Percentiles rank a stretch among this genome's conserved stretches.
Conservation (phyloP, 2,113 vertebrate genomes). For the Ursus arctos region DNA sequence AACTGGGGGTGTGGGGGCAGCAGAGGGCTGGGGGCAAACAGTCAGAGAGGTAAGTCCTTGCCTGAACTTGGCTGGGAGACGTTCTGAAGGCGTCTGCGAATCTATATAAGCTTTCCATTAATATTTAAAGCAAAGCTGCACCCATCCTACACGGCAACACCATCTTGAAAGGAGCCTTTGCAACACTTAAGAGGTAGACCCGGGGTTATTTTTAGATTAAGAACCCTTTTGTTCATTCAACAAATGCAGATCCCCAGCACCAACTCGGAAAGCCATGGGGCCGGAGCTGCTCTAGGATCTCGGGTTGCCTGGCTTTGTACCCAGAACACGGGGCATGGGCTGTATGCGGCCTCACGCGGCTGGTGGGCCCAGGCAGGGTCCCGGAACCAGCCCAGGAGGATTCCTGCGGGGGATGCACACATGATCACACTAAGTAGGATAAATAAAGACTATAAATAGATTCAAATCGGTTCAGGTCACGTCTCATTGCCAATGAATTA, state of each 20-base stretch:
- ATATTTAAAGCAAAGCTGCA: background rate
- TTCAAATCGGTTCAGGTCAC: background rate
- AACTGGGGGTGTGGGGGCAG: fast-evolving
- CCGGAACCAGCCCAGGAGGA: fast-evolving
- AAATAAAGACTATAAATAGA: constrained; percentile 31
- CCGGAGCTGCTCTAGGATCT: background rate
- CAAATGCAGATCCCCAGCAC: background rate
- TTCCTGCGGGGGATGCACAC: fast-evolving
- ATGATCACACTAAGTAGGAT: background rate
- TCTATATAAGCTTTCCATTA: background rate
- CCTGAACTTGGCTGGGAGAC: background rate
- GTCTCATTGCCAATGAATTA: background rate
- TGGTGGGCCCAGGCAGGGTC: background rate
- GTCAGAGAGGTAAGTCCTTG: background rate
- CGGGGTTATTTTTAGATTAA: background rate
- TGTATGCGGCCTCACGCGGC: fast-evolving
- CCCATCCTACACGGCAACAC: background rate
- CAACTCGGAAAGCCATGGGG: fast-evolving
- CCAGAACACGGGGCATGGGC: fast-evolving
- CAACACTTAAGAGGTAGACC: background rate
- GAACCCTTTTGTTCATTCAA: background rate
- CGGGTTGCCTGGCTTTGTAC: background rate
- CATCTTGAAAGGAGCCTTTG: background rate
- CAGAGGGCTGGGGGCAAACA: background rate
- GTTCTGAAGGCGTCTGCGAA: background rate